A percentile compares a stretch with the other conserved stretches of the same genome.
Evolutionary conservation across 2,888 invertebrate genomes (phyloP).

Genomic region (Silvanus unidentatus): DNA sequence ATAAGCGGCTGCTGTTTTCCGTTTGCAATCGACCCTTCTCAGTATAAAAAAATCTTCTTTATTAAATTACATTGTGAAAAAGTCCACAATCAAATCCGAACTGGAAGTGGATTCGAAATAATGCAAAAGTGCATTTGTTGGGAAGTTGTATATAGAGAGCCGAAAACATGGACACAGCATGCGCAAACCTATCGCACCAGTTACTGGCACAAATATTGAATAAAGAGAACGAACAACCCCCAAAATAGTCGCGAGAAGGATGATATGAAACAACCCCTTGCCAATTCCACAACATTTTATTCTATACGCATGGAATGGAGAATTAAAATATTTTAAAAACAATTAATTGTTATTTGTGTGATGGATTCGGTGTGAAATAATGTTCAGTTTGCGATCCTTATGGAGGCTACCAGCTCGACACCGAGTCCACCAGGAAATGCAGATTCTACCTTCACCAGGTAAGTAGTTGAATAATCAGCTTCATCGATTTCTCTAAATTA

Average conservation of each 20-base stretch:
- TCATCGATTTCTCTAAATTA: conserved; percentile 16
- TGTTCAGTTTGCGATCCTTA: conserved; percentile 23
- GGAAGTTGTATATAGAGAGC: background rate
- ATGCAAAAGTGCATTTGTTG: no score
- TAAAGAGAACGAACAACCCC: conserved; percentile 17
- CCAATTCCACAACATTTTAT: background rate
- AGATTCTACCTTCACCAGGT: conserved; percentile 45
- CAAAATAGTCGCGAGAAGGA: conserved; percentile 11
- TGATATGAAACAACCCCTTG: background rate
- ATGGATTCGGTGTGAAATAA: conserved; percentile 22
- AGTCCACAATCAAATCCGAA: no score
- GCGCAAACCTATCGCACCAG: conserved; percentile 11
- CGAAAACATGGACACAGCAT: conserved; percentile 15
- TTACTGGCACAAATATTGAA: conserved; percentile 19
- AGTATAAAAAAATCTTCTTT: no score
- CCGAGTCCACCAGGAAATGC: conserved; percentile 40
- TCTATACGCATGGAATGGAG: conserved; percentile 1
- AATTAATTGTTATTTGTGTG: conserved; percentile 11
- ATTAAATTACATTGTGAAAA: no score
- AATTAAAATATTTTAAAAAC: background rate
- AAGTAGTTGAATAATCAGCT: conserved; percentile 15
- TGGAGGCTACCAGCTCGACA: conserved; percentile 46
- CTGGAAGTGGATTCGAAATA: no score
- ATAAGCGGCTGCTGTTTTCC: no score
- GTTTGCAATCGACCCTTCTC: no score